Percentiles rank a stretch among this genome's conserved stretches.
These are phyloP conservation scores for Lasioglossum baleicum DNA, from an alignment of 1,140 invertebrate genomes.

Conservation along the genomic window DNA sequence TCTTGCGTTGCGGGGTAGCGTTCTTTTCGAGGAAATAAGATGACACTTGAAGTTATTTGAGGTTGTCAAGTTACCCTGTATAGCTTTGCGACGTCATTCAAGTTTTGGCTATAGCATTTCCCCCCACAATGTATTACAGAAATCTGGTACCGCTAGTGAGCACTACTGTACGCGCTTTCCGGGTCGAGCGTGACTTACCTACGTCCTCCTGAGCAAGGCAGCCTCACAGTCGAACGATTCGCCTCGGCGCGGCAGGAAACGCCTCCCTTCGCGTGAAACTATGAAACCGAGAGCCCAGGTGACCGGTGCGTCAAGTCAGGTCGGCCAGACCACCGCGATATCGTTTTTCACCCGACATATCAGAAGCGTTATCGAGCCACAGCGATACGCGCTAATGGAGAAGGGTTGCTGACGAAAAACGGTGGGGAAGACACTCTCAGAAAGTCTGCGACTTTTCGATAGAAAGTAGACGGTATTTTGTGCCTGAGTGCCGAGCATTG, in stretches of 20 bases:
- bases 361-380: neutral
- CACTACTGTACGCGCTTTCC: no score
- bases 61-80: no score
- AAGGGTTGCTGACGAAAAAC: conserved; percentile 17
- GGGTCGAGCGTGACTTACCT: no score
- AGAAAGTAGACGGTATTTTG: neutral
- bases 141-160: no score
- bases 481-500: neutral
- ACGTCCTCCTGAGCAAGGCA: conserved; percentile 12
- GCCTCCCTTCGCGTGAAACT: conserved; percentile 35
- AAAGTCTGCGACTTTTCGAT: neutral
- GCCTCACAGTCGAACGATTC: conserved; percentile 10
- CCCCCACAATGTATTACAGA: no score
- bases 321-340: conserved; percentile 4
- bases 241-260: conserved; percentile 24
- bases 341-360: conserved; percentile 8
- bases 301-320: neutral
- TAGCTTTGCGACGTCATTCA: no score
- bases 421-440: no score
- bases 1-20: no score
- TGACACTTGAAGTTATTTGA: no score
- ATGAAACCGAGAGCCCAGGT: neutral
- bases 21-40: no score
- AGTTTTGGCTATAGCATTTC: no score
- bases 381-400: conserved; percentile 1